Evolutionary conservation across 2,888 invertebrate genomes (phyloP), one percentile per base, ranked within the genome.

Genomic region (Unio pictorum): DNA sequence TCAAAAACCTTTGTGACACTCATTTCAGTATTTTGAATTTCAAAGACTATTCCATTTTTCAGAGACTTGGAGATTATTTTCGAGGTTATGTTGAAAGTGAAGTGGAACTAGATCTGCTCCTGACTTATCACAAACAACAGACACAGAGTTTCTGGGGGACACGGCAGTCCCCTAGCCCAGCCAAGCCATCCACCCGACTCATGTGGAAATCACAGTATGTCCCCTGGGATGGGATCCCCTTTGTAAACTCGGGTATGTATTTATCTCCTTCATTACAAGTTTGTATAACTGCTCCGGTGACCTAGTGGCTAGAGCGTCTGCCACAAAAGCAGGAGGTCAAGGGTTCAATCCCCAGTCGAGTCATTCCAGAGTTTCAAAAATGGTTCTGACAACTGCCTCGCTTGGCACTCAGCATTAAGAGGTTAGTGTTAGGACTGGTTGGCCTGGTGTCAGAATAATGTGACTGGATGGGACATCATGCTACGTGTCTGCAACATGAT

Each of bases 141-240:
- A 90, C 90, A 6, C 83, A 86, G 69, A 88, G 87, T 74, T 86
- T 87, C 78, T 90, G 90, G 90, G 90, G 90, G 11, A 90, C 89
- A 7, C 81, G 90, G 8, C 90, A 90, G 78, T 89, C 89, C 0
- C 89, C 89, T 3, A 85, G 86, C 72, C 86, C 88, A 3, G 86
- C 84, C 8, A 87, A 88, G 71, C 84, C 86, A 20, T 88, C 90
- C 11, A 88, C 89, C 1, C 71, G 90, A 64, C 84, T 90, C 57
- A 90, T 90, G 90, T 90, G 90, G 90, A 89, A 89, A 71, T 89
- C 89, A 7, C 90, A 90, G 70, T 90, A 90, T 82, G 89, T 89
- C 20, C 89, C 89, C 3, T 90, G 89, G 78, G 90, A 90, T 82
- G 90, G 90, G 6, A 86, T 90, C 28, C 90, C 90, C 26, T 90